Base-by-base conservation (phyloP, 2,888 invertebrate species). In the Crossocerus cetratus region DNA sequence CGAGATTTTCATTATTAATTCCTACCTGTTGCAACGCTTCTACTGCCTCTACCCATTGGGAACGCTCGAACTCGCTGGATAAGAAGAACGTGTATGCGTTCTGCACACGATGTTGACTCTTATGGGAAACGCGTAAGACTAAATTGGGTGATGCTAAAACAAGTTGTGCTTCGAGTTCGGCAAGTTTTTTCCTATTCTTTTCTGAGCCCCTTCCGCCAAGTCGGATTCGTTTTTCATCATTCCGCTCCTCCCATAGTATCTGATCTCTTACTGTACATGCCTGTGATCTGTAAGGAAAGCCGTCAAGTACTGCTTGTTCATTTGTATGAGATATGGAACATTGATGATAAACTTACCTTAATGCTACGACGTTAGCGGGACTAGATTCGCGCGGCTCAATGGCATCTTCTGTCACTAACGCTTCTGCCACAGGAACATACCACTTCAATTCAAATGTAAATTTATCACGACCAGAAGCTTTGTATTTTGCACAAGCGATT, bases 41-140 rank as follows among this genome's bases (percentile, higher is more conserved):
- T 79, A 98, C 96, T 2, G 98, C 96, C 88, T 98, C 98, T 80
- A 96, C 94, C 98, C 98, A 98, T 89, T 98, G 97, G 77, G 96
- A 95, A 65, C 97, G 93, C 90, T 98, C 98, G 87, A 96, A 98
- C 91, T 98, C 98, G 0, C 98, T 98, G 81, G 97, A 96, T 84
- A 98, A 92, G 91, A 98, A 97, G 91, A 98, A 97, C 66, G 95
- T 94, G 82, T 92, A 92, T 20, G 87, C 86, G 74, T 89, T 90
- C 89, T 95, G 94, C 45, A 93, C 93, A 60, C 95, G 92, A 85
- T 94, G 94, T 65, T 94, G 93, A 71, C 92, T 92, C 85, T 94
- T 93, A 80, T 96, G 95, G 60, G 94, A 94, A 73, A 98, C 94
- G 58, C 96, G 93, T 89, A 98, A 94, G 72, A 96, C 94, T 79